Evolutionary conservation across 2,888 invertebrate species (phyloP).

Genomic region (Phania funesta): DNA sequence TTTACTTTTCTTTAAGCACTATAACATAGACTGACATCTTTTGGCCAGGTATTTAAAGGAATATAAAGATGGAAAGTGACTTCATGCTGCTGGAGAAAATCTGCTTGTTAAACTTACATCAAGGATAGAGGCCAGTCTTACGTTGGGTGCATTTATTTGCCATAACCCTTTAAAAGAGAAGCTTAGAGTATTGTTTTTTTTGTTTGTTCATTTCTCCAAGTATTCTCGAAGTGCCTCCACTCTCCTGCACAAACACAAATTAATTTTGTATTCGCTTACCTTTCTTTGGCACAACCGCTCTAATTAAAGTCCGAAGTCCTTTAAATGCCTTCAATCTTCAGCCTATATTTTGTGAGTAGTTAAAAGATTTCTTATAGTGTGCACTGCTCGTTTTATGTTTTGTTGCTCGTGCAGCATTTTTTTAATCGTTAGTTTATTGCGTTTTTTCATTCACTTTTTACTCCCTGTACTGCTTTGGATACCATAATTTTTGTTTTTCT

Average conservation of each 20-base stretch:
- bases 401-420: slow-evolving; percentile 45
- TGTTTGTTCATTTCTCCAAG: too few species aligned
- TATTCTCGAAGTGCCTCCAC: too few species aligned
- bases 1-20: not conserved
- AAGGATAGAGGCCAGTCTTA: too few species aligned
- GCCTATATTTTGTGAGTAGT: slow-evolving; percentile 50
- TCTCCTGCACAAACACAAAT: not conserved
- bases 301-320: not conserved
- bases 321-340: slow-evolving; percentile 3
- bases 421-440: slow-evolving; percentile 66
- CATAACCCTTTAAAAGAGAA: too few species aligned
- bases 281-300: not conserved
- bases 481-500: slow-evolving; percentile 23
- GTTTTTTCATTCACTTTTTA: slow-evolving; percentile 38
- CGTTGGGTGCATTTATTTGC: too few species aligned
- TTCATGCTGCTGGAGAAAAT: too few species aligned
- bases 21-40: not conserved
- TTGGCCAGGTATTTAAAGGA: not conserved
- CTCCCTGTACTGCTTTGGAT: slow-evolving; percentile 10
- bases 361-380: slow-evolving; percentile 32
- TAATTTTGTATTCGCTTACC: not conserved
- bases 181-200: too few species aligned
- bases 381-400: slow-evolving; percentile 1
- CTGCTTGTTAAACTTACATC: too few species aligned
- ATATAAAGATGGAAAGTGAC: not conserved